A percentile compares a stretch with the other conserved stretches of the same genome.
phyloP scores from a whole-genome alignment of 2,888 invertebrate species.

The Oligia strigilis region DNA sequence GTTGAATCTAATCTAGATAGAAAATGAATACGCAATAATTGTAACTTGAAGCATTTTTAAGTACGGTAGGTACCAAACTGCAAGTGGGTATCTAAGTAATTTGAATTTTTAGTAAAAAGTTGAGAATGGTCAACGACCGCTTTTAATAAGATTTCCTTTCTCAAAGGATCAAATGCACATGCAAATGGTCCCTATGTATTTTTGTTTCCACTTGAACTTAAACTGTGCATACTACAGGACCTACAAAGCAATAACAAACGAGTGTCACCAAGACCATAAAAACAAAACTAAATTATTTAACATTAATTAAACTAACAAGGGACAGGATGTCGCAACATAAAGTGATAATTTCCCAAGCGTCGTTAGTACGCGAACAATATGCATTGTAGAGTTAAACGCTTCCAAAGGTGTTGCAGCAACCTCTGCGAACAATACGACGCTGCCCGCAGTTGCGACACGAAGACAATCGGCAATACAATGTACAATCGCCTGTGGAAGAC shows the following conservation, averaged over 20 bases:
- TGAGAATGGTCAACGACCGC: slow-evolving; percentile 11
- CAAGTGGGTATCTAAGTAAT: not conserved
- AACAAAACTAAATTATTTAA: slow-evolving; percentile 21
- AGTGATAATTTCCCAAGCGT: slow-evolving; percentile 67
- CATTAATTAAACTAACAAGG: slow-evolving; percentile 42
- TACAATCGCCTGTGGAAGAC: slow-evolving; percentile 36
- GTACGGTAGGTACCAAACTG: not conserved
- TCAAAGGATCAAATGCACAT: not conserved
- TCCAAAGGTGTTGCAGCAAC: slow-evolving; percentile 50
- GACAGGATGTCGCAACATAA: slow-evolving; percentile 40
- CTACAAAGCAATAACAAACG: too few species aligned
- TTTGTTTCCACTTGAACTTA: too few species aligned
- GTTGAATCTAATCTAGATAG: slow-evolving; percentile 50
- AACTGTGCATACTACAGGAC: too few species aligned
- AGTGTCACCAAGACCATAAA: not conserved
- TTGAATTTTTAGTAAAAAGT: slow-evolving; percentile 3
- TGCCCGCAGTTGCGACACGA: slow-evolving; percentile 52
- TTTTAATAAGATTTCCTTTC: not conserved
- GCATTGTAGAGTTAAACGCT: slow-evolving; percentile 64
- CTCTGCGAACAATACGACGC: slow-evolving; percentile 53
- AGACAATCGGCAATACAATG: slow-evolving; percentile 56
- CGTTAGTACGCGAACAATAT: slow-evolving; percentile 66
- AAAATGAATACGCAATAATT: slow-evolving; percentile 42
- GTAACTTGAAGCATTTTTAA: slow-evolving; percentile 19
- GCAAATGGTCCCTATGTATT: not conserved